Percentiles rank a stretch among this genome's conserved stretches.
phyloP scores from a whole-genome alignment of 2,888 invertebrate species.

The Lordiphosa andalusiaca region DNA sequence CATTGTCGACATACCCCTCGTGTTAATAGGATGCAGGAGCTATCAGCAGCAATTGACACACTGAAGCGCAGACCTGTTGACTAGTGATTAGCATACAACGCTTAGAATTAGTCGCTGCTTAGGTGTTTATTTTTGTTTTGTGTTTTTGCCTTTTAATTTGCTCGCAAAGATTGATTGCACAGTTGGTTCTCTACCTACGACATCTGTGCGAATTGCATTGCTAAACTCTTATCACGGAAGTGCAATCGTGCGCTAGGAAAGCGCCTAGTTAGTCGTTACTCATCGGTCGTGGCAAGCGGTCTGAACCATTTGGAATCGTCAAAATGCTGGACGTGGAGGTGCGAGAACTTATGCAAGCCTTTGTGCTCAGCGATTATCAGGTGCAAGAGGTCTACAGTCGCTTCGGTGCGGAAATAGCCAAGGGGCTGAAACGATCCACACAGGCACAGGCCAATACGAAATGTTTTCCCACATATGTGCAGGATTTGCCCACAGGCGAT shows the following conservation, averaged over 20 bases:
- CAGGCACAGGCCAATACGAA: constrained; percentile 90
- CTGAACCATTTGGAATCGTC: constrained; percentile 20
- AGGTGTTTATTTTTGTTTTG: constrained; percentile 21
- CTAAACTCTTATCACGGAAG: constrained; percentile 46
- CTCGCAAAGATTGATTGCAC: constrained; percentile 11
- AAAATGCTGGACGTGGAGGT: constrained; percentile 65
- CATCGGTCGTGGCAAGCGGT: constrained; percentile 50
- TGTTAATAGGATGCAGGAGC: constrained; percentile 18
- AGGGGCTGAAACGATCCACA: constrained; percentile 88
- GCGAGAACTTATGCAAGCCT: constrained; percentile 82
- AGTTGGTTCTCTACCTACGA: constrained; percentile 13
- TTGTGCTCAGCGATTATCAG: constrained; percentile 89
- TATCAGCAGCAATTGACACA: constrained; percentile 27
- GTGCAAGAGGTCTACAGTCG: constrained; percentile 87
- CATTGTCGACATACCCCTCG: too few relatives aligned
- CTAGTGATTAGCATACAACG: constrained; percentile 26
- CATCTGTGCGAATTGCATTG: constrained; percentile 19
- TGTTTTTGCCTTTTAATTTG: constrained; percentile 30
- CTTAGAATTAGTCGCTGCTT: constrained; percentile 24
- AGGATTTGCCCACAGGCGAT: constrained; percentile 95
- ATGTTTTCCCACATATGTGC: constrained; percentile 97
- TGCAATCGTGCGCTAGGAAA: constrained; percentile 20
- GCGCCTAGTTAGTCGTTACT: constrained; percentile 58
- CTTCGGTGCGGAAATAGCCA: constrained; percentile 87
- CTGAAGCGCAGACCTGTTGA: too few relatives aligned